These are phyloP conservation scores for Astyanax mexicanus DNA, from an alignment of 2,797 vertebrate genomes.

Conservation along the genomic window DNA sequence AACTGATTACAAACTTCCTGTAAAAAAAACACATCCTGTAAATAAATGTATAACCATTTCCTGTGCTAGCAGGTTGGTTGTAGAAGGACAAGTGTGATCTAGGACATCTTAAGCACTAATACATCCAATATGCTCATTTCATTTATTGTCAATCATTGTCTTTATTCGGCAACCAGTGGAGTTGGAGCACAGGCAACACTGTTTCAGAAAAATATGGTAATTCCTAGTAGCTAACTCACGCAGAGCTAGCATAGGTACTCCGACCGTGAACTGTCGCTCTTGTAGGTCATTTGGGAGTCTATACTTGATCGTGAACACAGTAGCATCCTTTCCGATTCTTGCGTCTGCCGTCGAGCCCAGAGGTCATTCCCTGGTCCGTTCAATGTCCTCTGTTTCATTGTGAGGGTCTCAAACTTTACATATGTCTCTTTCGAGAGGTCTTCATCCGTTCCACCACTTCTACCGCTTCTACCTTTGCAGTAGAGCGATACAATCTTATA, in stretches of 20 bases:
- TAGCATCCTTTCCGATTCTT: slow-evolving; percentile 89
- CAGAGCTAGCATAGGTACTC: slow-evolving; percentile 86
- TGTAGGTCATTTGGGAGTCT: slow-evolving; percentile 91
- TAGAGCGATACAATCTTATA: slow-evolving; percentile 91
- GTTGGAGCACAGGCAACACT: not conserved
- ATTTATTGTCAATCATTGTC: too few species aligned
- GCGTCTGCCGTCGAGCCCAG: slow-evolving; percentile 86
- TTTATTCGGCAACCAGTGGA: not conserved
- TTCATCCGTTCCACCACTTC: slow-evolving; percentile 71
- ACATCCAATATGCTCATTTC: not conserved
- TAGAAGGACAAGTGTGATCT: not conserved
- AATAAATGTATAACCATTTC: too few species aligned
- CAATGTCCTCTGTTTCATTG: slow-evolving; percentile 84
- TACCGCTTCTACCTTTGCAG: slow-evolving; percentile 71
- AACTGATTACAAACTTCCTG: not conserved
- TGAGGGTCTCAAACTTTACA: slow-evolving; percentile 92
- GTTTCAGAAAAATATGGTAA: not conserved
- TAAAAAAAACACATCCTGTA: too few species aligned
- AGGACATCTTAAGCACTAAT: not conserved
- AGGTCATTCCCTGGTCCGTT: slow-evolving; percentile 79
- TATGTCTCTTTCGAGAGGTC: slow-evolving; percentile 93
- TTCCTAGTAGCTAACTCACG: not conserved
- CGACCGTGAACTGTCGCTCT: slow-evolving; percentile 85
- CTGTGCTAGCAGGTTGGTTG: not conserved
- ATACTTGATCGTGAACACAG: slow-evolving; percentile 91